Conservation (phyloP, 2,888 invertebrate genomes). For the Mythimna loreyi region DNA sequence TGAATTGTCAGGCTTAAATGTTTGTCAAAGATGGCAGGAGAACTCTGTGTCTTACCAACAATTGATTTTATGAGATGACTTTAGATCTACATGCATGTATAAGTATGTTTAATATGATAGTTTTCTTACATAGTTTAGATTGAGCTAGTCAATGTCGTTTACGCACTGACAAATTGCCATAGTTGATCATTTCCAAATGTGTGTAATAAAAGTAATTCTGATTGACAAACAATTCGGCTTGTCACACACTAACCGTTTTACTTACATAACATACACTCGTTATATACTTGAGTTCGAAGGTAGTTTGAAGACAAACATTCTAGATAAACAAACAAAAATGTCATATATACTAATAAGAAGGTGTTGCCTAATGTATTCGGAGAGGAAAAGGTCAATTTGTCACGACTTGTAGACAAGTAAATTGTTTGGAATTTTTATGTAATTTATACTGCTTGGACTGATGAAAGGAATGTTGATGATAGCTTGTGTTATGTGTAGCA, state of each 20-base stretch:
- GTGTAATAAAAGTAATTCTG: not conserved
- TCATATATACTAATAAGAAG: constrained; percentile 42
- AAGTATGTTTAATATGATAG: not conserved
- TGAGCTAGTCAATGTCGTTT: not conserved
- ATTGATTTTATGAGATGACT: not conserved
- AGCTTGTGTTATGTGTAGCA: not conserved
- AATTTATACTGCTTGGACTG: constrained; percentile 16
- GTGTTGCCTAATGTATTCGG: constrained; percentile 56
- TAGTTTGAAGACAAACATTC: constrained; percentile 48
- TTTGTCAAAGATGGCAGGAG: constrained; percentile 20
- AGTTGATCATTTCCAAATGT: not conserved
- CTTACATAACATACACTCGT: constrained; percentile 44
- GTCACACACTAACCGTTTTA: constrained; percentile 11
- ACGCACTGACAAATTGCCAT: not conserved
- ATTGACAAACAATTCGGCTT: constrained; percentile 2
- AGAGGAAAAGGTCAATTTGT: constrained; percentile 56
- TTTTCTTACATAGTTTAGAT: not conserved
- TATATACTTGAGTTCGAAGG: constrained; percentile 53
- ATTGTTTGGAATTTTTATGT: constrained; percentile 25
- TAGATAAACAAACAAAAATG: constrained; percentile 57
- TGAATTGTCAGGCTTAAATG: constrained; percentile 25
- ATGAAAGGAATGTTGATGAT: constrained; percentile 11
- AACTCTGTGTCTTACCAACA: constrained; percentile 7
- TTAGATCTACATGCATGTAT: not conserved
- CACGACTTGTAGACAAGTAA: constrained; percentile 26